A percentile compares a stretch with the other conserved stretches of the same genome.
Conservation (phyloP, 2,797 vertebrate genomes). For the Anniella stebbinsi region DNA sequence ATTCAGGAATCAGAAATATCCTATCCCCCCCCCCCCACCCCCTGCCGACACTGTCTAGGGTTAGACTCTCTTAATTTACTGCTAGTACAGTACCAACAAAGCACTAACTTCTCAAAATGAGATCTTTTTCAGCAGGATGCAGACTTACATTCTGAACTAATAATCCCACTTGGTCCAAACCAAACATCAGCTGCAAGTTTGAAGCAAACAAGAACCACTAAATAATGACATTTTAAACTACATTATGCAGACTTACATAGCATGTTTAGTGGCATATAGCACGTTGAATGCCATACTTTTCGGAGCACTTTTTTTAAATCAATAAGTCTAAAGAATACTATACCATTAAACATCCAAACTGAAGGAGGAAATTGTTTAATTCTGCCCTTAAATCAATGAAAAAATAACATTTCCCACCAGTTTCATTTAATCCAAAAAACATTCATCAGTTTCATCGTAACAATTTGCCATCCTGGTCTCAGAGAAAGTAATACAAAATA, state of each 20-base stretch:
- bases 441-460: neutral
- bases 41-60: no score
- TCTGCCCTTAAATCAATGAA: neutral
- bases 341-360: neutral
- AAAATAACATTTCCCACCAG: neutral
- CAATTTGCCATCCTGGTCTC: neutral
- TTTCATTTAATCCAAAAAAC: slow-evolving; percentile 5
- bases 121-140: no score
- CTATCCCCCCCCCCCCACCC: no score
- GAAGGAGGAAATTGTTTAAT: neutral
- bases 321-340: neutral
- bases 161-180: neutral
- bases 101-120: neutral
- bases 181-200: neutral
- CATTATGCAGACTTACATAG: neutral
- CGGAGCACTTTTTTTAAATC: neutral
- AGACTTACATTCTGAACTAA: neutral
- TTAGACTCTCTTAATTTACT: neutral
- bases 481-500: neutral
- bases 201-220: neutral
- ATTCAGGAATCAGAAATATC: no score
- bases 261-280: neutral
- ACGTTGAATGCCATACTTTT: neutral
- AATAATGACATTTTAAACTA: neutral
- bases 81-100: neutral